These are phyloP conservation scores for Tarsius wallacei DNA, from an alignment of 2,797 vertebrate genomes.

Conservation along the genomic window DNA sequence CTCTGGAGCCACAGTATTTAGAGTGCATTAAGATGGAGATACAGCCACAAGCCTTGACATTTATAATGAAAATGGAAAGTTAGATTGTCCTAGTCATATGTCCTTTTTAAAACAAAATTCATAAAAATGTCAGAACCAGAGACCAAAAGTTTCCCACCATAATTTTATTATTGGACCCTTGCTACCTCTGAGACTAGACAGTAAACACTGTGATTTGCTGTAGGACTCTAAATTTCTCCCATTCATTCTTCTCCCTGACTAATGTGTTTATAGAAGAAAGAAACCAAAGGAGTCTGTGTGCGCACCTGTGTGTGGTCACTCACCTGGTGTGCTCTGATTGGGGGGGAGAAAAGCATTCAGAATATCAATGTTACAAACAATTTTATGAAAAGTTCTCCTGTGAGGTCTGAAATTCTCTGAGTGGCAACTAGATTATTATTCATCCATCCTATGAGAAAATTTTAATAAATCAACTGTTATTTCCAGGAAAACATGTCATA, in stretches of 20 bases:
- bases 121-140: neutral
- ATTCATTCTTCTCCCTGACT: neutral
- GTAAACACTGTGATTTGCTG: neutral
- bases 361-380: neutral
- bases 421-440: neutral
- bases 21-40: neutral
- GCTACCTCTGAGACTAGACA: neutral
- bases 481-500: neutral
- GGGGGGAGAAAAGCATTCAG: neutral
- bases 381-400: slow-evolving; percentile 9
- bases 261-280: neutral
- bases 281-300: neutral
- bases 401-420: neutral
- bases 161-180: neutral
- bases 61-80: neutral
- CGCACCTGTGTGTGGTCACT: neutral
- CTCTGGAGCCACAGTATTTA: neutral
- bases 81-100: neutral
- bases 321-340: neutral
- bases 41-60: neutral
- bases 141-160: neutral
- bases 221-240: neutral
- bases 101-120: neutral
- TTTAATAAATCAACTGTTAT: neutral
- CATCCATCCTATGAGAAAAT: neutral